Percentiles rank a stretch among this genome's conserved stretches.
These are phyloP conservation scores for Amphilophus citrinellus DNA, from an alignment of 2,113 vertebrate genomes.

Conservation along the genomic window DNA sequence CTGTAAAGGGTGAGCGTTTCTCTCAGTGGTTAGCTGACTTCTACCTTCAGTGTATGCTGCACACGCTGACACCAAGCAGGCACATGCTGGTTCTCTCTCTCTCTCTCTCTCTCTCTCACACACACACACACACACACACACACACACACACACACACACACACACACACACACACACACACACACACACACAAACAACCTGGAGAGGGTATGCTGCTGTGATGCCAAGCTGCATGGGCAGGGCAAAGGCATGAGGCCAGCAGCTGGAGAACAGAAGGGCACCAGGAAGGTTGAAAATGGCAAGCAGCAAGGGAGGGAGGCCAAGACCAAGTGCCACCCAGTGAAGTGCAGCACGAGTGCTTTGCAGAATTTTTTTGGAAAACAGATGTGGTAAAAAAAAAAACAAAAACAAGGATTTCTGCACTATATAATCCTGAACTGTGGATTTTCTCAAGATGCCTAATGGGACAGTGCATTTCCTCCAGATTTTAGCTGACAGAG, in stretches of 20 bases:
- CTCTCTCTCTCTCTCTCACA: too few species aligned
- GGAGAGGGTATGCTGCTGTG: not conserved
- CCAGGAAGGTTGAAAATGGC: constrained; percentile 1
- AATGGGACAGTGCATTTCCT: constrained; percentile 36
- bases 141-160: not conserved
- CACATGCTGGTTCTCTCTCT: not conserved
- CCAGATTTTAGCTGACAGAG: constrained; percentile 11
- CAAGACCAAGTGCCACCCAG: constrained; percentile 56
- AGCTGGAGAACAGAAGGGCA: constrained; percentile 54
- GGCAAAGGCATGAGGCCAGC: constrained; percentile 61
- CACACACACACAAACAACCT: not conserved
- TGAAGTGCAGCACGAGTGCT: constrained; percentile 35
- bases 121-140: not conserved
- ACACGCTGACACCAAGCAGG: not conserved
- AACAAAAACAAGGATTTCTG: constrained; percentile 51
- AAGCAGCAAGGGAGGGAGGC: constrained; percentile 14
- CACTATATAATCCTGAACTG: constrained; percentile 34
- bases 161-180: not conserved
- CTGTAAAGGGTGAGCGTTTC: constrained; percentile 38
- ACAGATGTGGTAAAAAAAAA: constrained; percentile 51
- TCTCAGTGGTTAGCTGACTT: constrained; percentile 11
- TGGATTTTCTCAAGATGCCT: constrained; percentile 32
- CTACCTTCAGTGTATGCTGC: constrained; percentile 50
- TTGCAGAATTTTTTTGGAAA: constrained; percentile 5
- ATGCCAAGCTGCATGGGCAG: constrained; percentile 24